Evolutionary conservation across 2,113 vertebrate genomes (phyloP), one percentile per base, ranked within the genome.

Genomic region (Jacana jacana): DNA sequence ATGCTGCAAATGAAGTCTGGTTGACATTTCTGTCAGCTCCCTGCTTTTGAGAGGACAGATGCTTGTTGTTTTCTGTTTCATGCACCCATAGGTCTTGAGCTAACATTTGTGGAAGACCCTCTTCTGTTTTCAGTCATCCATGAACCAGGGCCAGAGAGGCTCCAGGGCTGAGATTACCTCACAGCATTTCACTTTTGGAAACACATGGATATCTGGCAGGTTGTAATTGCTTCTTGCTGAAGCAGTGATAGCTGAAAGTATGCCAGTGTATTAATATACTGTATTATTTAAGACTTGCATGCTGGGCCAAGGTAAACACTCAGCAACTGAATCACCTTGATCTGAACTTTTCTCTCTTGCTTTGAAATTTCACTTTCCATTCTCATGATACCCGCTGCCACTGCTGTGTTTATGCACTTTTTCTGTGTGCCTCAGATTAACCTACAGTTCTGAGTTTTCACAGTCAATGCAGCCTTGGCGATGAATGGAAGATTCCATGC

Each of bases 261-360:
- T 69, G 69, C 60, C 92, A 92, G 44, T 11, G 35, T 24, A 18
- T 72, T 60, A 88, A 88, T 78, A 35, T 19, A 25, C 60, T 76
- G 14, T 30, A 22, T 88, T 88, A 88, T 95, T 93, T 92, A 40
- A 83, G 88, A n/a, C 79, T 24, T 49, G 22, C 48, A 13, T 2
- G 3, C 44, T 61, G 85, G 90, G 86, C 86, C 93, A 95, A 92
- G 82, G 83, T 51, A 97, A 94, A 93, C 40, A 39, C 28, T 79
- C 72, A 69, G 51, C 37, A 78, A 44, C 39, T 0, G 13, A 55
- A 44, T 84, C 72, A 86, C 90, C 88, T 81, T 13, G 0, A 13
- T 30, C 49, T 89, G 90, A 96, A 89, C 86, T 52, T 79, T 80
- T 57, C 65, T 64, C 37, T 75, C n/a, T 65, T 44, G 28, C 69